Evolutionary conservation across 2,113 vertebrate genomes (phyloP).

Genomic region (Phalacrocorax brasilianus): DNA sequence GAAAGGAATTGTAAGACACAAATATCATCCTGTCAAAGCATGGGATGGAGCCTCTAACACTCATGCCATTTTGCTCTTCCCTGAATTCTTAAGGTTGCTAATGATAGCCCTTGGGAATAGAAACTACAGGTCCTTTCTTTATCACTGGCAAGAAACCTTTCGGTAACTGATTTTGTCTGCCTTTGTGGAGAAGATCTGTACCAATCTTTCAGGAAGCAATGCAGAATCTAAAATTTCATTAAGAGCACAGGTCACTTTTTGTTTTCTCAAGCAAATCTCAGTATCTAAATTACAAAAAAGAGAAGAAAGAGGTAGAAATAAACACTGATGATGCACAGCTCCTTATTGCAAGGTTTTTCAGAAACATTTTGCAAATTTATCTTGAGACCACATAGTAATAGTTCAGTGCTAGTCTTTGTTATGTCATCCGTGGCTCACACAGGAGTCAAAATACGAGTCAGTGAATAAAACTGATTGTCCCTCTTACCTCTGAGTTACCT

Average conservation of each 20-base stretch:
- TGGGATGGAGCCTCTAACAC: background rate
- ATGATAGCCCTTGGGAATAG: background rate
- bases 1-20: background rate
- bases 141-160: background rate
- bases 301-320: background rate
- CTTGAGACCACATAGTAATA: background rate
- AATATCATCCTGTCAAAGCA: constrained; percentile 30
- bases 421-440: background rate
- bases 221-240: background rate
- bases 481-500: background rate
- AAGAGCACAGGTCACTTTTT: background rate
- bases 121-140: background rate
- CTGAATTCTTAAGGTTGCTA: background rate
- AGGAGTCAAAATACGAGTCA: background rate
- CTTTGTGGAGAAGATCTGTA: background rate
- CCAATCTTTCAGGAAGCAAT: background rate
- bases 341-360: background rate
- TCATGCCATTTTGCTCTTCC: background rate
- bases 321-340: background rate
- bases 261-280: background rate
- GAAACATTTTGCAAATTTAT: background rate
- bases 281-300: background rate
- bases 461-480: background rate
- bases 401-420: background rate
- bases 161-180: background rate